Percentiles rank a stretch among this genome's conserved stretches.
These are phyloP conservation scores for Archaeoteleia sp. DNA, from an alignment of 2,888 invertebrate species.

Conservation along the genomic window DNA sequence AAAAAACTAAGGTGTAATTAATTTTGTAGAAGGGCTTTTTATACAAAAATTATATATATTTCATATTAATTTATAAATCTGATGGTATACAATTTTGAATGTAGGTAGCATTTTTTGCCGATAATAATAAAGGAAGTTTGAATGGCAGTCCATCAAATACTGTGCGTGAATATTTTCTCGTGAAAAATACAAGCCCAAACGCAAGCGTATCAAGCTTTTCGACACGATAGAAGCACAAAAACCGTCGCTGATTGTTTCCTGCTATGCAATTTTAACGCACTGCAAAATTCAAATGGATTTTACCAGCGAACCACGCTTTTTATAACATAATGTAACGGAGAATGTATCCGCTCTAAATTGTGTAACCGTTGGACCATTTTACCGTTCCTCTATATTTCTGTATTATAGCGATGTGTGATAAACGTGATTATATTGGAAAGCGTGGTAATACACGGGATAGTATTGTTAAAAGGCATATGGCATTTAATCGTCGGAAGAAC, in stretches of 20 bases:
- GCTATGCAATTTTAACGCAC: conserved; percentile 61
- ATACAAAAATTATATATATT: too few relatives aligned
- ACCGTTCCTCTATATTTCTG: conserved; percentile 23
- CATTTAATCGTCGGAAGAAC: neutral
- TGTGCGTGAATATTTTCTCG: conserved; percentile 4
- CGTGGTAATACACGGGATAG: conserved; percentile 22
- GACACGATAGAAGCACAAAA: conserved; percentile 17
- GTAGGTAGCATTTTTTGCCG: conserved; percentile 15
- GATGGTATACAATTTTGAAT: conserved; percentile 4
- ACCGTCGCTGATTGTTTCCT: conserved; percentile 55
- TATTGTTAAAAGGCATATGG: conserved; percentile 19
- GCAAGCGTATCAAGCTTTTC: conserved; percentile 17
- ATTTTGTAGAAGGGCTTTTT: too few relatives aligned
- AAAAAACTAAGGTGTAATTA: too few relatives aligned
- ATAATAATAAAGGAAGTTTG: conserved; percentile 18
- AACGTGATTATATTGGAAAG: conserved; percentile 31
- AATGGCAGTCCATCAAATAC: conserved; percentile 7
- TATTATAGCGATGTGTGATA: conserved; percentile 22
- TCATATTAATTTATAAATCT: too few relatives aligned
- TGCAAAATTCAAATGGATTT: conserved; percentile 56
- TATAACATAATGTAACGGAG: conserved; percentile 58
- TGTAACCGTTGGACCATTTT: conserved; percentile 18
- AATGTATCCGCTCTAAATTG: conserved; percentile 15
- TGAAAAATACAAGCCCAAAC: conserved; percentile 23
- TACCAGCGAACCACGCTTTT: conserved; percentile 60